Percentiles rank a stretch among this genome's conserved stretches.
These are phyloP conservation scores for Acropternis orthonyx DNA, from an alignment of 2,797 vertebrate genomes.

Conservation along the genomic window DNA sequence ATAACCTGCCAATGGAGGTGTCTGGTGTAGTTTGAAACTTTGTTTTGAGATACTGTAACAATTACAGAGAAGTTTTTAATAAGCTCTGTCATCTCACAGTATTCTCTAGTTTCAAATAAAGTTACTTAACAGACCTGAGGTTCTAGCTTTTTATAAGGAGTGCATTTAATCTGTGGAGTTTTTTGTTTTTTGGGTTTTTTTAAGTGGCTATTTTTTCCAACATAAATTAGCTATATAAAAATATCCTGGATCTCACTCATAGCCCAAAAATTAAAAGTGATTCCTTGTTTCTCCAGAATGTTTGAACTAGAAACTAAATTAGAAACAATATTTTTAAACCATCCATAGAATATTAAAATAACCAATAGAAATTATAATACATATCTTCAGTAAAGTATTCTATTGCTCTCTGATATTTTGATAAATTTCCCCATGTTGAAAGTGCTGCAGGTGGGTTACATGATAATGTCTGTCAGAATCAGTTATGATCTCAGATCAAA, in stretches of 20 bases:
- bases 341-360: not conserved
- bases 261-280: not conserved
- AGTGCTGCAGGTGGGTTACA: not conserved
- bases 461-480: not conserved
- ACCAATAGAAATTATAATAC: not conserved
- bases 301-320: not conserved
- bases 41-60: not conserved
- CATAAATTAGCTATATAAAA: not conserved
- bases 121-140: not conserved
- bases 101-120: not conserved
- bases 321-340: accelerated
- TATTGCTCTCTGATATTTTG: not conserved
- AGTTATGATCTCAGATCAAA: not conserved
- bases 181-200: no score
- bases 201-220: not conserved
- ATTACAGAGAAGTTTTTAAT: not conserved
- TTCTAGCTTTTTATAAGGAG: not conserved
- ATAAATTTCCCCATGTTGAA: not conserved
- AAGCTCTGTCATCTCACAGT: not conserved
- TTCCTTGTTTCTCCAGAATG: not conserved
- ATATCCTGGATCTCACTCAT: not conserved
- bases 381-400: not conserved
- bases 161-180: not conserved
- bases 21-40: not conserved
- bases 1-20: not conserved